Evolutionary conservation across 2,888 invertebrate species (phyloP).

Genomic region (Cancer borealis): DNA sequence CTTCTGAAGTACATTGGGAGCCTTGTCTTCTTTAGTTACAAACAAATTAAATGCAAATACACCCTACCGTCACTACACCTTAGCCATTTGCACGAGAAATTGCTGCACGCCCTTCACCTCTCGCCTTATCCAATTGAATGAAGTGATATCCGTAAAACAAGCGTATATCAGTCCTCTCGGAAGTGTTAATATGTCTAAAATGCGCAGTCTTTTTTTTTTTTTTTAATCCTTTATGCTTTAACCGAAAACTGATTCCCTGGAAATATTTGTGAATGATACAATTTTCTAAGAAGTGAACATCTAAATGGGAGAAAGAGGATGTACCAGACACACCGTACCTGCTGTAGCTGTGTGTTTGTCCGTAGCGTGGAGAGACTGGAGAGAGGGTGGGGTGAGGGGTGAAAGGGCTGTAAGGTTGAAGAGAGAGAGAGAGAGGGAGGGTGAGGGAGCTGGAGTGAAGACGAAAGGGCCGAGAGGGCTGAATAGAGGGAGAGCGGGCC

Average conservation of each 20-base stretch:
- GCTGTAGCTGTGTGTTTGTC: not conserved
- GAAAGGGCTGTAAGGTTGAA: not conserved
- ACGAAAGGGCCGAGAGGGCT: not conserved
- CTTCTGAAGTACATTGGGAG: not conserved
- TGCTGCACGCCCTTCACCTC: not conserved
- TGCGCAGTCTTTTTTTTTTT: not conserved
- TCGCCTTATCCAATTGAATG: not conserved
- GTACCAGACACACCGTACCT: not conserved
- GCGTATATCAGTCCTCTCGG: not conserved
- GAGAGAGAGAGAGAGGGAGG: not conserved
- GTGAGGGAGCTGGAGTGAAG: not conserved
- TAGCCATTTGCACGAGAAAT: not conserved
- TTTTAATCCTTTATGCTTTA: not conserved
- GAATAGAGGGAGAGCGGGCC: not conserved
- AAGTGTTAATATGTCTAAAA: not conserved
- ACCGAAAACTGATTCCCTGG: not conserved
- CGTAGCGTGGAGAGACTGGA: not conserved
- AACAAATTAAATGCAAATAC: conserved; percentile 27
- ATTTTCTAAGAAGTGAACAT: not conserved
- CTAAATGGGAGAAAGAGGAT: not conserved
- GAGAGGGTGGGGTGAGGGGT: not conserved
- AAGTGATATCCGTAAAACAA: not conserved
- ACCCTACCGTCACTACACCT: not conserved
- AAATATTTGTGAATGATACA: not conserved
- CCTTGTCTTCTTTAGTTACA: not conserved